phyloP scores from a whole-genome alignment of 2,113 vertebrate species.

The Odobenus rosmarus region DNA sequence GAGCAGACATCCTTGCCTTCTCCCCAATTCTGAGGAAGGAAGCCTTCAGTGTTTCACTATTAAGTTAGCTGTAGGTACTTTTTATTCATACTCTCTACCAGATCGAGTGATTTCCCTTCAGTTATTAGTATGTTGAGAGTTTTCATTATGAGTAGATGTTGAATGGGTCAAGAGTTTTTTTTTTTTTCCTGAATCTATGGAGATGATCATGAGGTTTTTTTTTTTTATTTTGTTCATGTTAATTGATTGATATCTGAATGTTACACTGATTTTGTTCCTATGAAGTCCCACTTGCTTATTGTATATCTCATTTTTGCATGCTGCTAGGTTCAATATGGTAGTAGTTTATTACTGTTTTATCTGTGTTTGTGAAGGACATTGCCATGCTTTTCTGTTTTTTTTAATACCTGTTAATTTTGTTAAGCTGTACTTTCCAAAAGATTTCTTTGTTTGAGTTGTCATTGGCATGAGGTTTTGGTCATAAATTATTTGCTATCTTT shows the following conservation, averaged over 20 bases:
- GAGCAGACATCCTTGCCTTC: background rate
- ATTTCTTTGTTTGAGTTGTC: background rate
- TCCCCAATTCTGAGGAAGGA: background rate
- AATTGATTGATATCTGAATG: too few species aligned
- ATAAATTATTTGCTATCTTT: background rate
- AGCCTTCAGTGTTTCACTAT: accelerated
- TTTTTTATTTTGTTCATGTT: background rate
- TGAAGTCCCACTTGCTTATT: background rate
- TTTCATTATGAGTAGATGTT: background rate
- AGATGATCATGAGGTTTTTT: background rate
- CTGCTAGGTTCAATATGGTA: background rate
- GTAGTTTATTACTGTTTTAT: background rate
- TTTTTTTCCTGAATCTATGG: background rate
- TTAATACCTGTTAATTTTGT: background rate
- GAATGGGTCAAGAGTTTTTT: background rate
- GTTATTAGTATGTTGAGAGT: too few species aligned
- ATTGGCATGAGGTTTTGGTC: background rate
- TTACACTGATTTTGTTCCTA: background rate
- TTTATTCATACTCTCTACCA: background rate
- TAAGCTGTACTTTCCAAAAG: background rate
- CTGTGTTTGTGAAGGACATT: background rate
- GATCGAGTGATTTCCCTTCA: background rate
- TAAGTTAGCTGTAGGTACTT: background rate
- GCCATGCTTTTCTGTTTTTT: background rate
- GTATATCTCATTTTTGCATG: background rate